Base-by-base conservation (phyloP, 2,113 vertebrate species). In the Pterocles gutturalis region DNA sequence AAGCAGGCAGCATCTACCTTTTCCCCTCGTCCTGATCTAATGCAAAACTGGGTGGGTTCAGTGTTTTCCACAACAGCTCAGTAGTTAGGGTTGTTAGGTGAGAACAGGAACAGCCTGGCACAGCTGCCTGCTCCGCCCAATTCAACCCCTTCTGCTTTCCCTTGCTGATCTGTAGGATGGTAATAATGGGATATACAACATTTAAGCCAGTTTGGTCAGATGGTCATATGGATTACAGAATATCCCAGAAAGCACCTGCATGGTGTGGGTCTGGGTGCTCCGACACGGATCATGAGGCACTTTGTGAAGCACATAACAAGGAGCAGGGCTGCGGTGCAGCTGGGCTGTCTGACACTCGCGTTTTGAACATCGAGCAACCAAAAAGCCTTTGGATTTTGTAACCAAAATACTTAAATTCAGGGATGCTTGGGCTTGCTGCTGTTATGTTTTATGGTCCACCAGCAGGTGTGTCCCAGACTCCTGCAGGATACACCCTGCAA, bases 141-240 rank as follows among this genome's bases (percentile, higher is more conserved):
- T 49, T 73, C 77, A 87, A 29, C 16, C 15, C 8, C 0, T 64
- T 85, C n/a, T 46, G 49, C 64, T 77, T 86, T 80, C 11, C 54
- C 11, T 58, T 85, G 31, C 36, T 66, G n/a, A 61, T 65, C 49
- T 80, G 24, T 72, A 21, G 13, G 49, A 41, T 9, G 8, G 31
- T 17, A 58, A 79, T 54, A 10, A 80, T 2, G 13, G 19, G n/a
- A 76, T 43, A 53, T 13, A 57, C 5, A 65, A 11, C 13, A 46
- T 53, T 76, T 62, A 90, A 87, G 51, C 7, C 55, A 66, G 7
- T 75, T 83, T 87, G 29, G 53, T 92, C 60, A 96, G 60, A 41
- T 51, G 51, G 38, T 20, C 5, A 1, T 17, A 53, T 8, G 9
- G 77, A 84, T 81, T 85, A 67, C 34, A 71, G 34, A 82, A 71